Evolutionary conservation across 2,113 vertebrate species (phyloP).

Genomic region (Willisornis vidua): DNA sequence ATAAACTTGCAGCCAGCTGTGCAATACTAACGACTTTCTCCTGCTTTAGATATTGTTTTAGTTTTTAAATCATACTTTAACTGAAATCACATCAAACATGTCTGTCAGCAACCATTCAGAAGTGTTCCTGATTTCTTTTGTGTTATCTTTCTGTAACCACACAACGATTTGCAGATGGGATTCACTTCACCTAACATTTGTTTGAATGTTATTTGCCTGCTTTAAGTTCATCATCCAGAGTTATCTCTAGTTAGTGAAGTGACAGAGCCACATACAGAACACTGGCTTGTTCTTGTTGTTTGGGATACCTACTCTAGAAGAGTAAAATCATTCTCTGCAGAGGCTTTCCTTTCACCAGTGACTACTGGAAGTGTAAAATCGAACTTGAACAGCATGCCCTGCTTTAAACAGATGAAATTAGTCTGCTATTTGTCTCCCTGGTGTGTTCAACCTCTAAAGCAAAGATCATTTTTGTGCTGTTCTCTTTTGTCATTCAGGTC

Average conservation of each 20-base stretch:
- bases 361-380: neutral
- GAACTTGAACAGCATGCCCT: accelerated
- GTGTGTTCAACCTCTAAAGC: neutral
- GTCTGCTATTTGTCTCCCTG: neutral
- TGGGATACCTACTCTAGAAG: neutral
- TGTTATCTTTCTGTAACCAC: neutral
- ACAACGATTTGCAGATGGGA: neutral
- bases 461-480: neutral
- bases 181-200: neutral
- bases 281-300: neutral
- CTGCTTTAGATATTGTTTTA: neutral
- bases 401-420: neutral
- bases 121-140: neutral
- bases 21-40: neutral
- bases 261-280: neutral
- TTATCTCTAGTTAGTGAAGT: neutral
- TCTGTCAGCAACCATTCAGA: neutral
- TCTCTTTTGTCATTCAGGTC: neutral
- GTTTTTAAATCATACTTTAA: neutral
- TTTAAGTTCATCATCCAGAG: neutral
- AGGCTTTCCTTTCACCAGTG: neutral
- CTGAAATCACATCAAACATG: neutral
- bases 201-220: neutral
- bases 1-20: neutral
- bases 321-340: neutral